phyloP scores from a whole-genome alignment of 2,888 invertebrate species.

The Blastobasis lacticolella region DNA sequence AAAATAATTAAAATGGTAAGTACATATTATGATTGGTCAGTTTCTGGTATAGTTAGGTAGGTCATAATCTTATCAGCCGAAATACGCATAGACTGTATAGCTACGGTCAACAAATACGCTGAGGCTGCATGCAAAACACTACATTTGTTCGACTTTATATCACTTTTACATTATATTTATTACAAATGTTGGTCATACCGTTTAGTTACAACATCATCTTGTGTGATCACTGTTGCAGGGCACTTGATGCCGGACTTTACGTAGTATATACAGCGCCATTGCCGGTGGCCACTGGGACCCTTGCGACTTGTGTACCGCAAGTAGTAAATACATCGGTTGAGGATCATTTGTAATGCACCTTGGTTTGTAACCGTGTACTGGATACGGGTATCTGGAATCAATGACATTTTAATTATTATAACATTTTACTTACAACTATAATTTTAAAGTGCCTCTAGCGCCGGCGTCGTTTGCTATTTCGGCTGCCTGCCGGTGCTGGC shows the following conservation, averaged over 20 bases:
- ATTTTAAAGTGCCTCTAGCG: too few species aligned
- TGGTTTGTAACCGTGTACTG: conserved; percentile 65
- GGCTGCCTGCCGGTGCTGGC: too few species aligned
- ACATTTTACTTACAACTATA: too few species aligned
- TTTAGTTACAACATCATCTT: conserved; percentile 42
- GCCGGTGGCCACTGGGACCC: conserved; percentile 14
- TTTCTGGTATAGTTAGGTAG: too few species aligned
- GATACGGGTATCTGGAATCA: conserved; percentile 17
- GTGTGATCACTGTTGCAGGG: conserved; percentile 53
- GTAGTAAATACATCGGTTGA: conserved; percentile 60
- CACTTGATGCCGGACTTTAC: conserved; percentile 31
- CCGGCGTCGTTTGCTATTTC: too few species aligned
- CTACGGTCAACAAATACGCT: too few species aligned
- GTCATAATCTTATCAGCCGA: too few species aligned
- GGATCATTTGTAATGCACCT: conserved; percentile 59
- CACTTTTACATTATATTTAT: too few species aligned
- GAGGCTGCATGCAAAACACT: too few species aligned
- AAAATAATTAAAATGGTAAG: conserved; percentile 1
- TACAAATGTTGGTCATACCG: conserved; percentile 24
- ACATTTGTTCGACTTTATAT: too few species aligned
- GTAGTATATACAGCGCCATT: background rate
- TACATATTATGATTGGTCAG: background rate
- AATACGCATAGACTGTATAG: too few species aligned
- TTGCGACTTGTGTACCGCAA: conserved; percentile 49
- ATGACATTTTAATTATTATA: background rate